Percentiles rank a stretch among this genome's conserved stretches.
Conservation (phyloP, 2,888 invertebrate species). For the Coelopa pilipes region DNA sequence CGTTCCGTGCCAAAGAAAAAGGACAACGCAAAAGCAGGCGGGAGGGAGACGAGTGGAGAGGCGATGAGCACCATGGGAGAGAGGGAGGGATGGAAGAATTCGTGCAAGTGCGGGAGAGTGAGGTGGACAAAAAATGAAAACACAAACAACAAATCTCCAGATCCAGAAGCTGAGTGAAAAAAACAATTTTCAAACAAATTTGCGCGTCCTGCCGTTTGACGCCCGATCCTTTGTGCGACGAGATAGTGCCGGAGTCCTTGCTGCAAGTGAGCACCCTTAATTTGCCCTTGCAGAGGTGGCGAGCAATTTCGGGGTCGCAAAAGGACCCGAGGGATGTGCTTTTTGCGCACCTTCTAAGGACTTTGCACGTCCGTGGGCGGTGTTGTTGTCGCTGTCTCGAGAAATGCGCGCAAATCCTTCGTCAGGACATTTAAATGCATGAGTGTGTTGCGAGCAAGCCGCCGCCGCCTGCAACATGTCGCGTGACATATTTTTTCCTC, state of each 20-base stretch:
- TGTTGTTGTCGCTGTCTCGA: background rate
- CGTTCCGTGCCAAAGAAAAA: background rate
- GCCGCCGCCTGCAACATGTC: conserved; percentile 21
- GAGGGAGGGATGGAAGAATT: too few species aligned
- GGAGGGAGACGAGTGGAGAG: background rate
- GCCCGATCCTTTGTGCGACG: conserved; percentile 7
- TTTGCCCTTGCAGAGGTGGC: background rate
- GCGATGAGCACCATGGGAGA: background rate
- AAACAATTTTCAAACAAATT: conserved; percentile 24
- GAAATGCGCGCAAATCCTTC: conserved; percentile 9
- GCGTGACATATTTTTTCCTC: conserved; percentile 10
- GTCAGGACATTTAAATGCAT: conserved; percentile 24
- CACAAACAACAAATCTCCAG: conserved; percentile 28
- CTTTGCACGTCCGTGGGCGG: background rate
- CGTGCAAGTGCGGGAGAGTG: too few species aligned
- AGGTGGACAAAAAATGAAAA: background rate
- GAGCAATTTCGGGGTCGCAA: background rate
- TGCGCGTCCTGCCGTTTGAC: conserved; percentile 11
- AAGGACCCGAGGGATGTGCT: conserved; percentile 35
- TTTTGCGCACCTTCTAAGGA: conserved; percentile 33
- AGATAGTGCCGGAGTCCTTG: background rate
- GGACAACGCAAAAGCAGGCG: background rate
- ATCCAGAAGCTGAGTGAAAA: conserved; percentile 41
- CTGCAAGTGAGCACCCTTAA: conserved; percentile 15
- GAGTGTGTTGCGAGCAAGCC: conserved; percentile 21